Evolutionary conservation across 2,113 vertebrate species (phyloP), one percentile per base, ranked within the genome.

Genomic region (Vimba vimba): DNA sequence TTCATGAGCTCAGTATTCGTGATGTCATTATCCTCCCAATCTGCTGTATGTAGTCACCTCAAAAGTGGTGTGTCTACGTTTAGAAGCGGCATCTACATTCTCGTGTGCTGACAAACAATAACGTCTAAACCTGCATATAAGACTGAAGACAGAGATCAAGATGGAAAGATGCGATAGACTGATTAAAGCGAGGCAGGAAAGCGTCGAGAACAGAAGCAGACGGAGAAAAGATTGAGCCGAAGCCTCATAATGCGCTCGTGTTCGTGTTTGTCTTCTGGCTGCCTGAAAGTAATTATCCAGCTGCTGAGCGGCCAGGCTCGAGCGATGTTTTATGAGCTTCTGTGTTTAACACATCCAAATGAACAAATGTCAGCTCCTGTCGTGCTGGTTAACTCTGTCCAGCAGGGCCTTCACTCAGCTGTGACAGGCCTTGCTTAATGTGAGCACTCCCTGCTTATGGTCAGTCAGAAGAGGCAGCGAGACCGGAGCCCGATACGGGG

Each of bases 211-310:
- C 81, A 73, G 30, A 59, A 73, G 36, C 60, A 43, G 50, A 45
- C 12, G 33, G 50, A 45, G 33, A 45, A 59, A 25, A 73, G 68
- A 83, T 64, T 60, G 74, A 90, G 84, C 89, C 90, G 90, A 39
- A n/a, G 69, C 45, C 45, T 45, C n/a, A 59, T 82, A 68, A 66
- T 77, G 79, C 30, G 90, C 66, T 89, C 89, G 92, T 89, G 86
- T 52, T 71, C 79, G 36, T 95, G 93, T 90, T 93, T 94, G 86
- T 88, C 92, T 93, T 94, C 86, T 92, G 94, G 94, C 92, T 92
- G 92, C 91, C 93, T 90, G 89, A n/a, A 78, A 76, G 91, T 94
- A 93, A 95, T 95, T 93, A 92, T 95, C 93, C 93, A 87, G 93
- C 90, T 89, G 92, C 93, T 91, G 92, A 91, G 91, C 91, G 93